Percentiles rank a stretch among this genome's conserved stretches.
These are phyloP conservation scores for Sebastolobus altivelis DNA, from an alignment of 2,797 vertebrate species.

Conservation along the genomic window DNA sequence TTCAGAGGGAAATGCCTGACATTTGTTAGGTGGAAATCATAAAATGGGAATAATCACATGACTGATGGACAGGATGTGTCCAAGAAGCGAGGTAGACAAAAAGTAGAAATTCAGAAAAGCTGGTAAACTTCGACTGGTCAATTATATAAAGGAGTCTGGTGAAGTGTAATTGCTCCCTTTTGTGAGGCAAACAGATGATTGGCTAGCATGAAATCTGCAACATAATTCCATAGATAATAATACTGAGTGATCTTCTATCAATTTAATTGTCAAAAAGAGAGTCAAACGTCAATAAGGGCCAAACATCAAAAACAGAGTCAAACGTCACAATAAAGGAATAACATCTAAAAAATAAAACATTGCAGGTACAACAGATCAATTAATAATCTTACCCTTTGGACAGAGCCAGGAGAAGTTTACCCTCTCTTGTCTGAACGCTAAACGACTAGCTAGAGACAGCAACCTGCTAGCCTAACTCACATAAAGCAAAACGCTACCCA, in stretches of 20 bases:
- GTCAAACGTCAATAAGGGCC: no score
- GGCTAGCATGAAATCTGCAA: background rate
- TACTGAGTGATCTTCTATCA: background rate
- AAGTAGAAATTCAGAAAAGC: constrained; percentile 27
- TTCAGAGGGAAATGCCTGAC: constrained; percentile 72
- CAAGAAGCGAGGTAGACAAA: constrained; percentile 28
- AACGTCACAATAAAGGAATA: background rate
- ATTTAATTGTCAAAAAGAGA: no score
- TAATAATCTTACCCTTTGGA: no score
- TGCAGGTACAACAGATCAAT: background rate
- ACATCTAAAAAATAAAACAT: background rate
- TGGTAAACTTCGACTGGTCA: constrained; percentile 13
- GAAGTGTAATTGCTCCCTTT: constrained; percentile 20
- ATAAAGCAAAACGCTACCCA: no score
- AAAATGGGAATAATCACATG: constrained; percentile 61
- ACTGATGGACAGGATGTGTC: constrained; percentile 63
- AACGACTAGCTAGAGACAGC: no score
- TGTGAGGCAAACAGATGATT: constrained; percentile 14
- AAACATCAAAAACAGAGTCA: no score
- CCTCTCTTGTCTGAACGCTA: no score
- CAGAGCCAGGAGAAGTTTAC: no score
- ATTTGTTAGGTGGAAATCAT: constrained; percentile 64
- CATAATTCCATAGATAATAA: constrained; percentile 1
- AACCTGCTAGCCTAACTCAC: no score
- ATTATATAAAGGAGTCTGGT: constrained; percentile 1